phyloP scores from a whole-genome alignment of 37 sponge, comb jelly and placozoan genomes.

The Bolinopsis microptera region DNA sequence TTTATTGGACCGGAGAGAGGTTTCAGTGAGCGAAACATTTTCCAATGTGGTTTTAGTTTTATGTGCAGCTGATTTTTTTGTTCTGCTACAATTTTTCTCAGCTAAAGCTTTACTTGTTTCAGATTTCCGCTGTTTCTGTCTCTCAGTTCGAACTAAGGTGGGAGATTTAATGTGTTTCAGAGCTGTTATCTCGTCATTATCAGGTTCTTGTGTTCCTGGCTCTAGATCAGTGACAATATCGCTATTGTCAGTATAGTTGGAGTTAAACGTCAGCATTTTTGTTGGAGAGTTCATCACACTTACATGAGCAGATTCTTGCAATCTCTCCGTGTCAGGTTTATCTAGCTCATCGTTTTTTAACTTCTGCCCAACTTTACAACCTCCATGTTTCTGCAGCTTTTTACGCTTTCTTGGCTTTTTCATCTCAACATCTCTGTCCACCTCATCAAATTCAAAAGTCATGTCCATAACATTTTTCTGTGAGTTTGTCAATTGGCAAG shows the following conservation, averaged over 20 bases:
- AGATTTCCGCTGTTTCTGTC: background rate
- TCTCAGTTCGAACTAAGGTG: background rate
- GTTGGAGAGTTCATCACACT: background rate
- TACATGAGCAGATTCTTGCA: background rate
- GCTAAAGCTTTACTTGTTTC: background rate
- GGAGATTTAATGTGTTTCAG: background rate
- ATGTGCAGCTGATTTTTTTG: no score
- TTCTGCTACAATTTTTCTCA: background rate
- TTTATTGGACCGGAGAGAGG: background rate
- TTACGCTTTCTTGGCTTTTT: background rate
- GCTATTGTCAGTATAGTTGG: background rate
- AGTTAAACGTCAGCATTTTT: background rate
- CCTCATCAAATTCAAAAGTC: constrained; percentile 35
- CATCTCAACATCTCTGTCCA: background rate
- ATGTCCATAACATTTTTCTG: constrained; percentile 48
- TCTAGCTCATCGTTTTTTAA: background rate
- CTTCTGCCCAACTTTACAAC: background rate
- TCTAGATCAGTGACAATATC: background rate
- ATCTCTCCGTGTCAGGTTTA: no score
- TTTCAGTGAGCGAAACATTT: no score
- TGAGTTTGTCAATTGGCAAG: background rate
- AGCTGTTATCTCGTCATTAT: background rate
- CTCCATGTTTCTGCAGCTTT: background rate
- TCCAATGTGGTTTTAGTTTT: no score
- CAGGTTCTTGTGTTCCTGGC: background rate